Base-by-base conservation (phyloP, 2,797 vertebrate species). In the Centroberyx gerrardi region DNA sequence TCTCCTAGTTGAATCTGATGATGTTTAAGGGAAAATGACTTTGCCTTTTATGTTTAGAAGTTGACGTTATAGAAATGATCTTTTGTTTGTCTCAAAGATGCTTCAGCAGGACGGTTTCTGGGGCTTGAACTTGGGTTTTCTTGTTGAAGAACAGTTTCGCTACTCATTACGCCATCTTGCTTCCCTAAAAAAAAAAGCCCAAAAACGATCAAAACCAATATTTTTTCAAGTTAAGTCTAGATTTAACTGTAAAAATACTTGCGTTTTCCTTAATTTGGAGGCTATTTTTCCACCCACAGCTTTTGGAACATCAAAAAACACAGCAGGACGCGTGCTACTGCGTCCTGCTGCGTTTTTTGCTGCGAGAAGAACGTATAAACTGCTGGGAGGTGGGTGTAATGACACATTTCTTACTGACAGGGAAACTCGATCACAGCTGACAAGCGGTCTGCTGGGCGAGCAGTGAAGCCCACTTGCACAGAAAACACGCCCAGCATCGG, bases 341-440 rank as follows among this genome's bases (percentile, higher is more conserved):
- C 22, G 22, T 22, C 22, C 22, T 22, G 22, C 22, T 22, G 22
- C 22, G 22, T 22, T 22, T 22, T 22, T 22, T 22, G 22, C 22
- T 22, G 12, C 48, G 42, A n/a, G 61, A 55, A 44, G 63, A 31
- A 67, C 60, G 53, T 48, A 0, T 64, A 18, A 69, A 46, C 40
- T 15, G 28, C 4, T 0, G 5, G 29, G 29, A 53, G 1, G 85
- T 78, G 72, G 85, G 87, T 62, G 82, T 81, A 85, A 90, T 76
- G 78, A 83, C 76, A 81, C 72, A 42, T 72, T 80, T 80, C 62
- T 76, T 36, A 82, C 66, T 65, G 82, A 71, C 54, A 55, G 77
- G 40, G 74, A 74, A 85, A 82, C 81, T 72, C 38, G 44, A 82
- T 89, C 87, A 71, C 28, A 27, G 68, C 78, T 78, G 74, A 81